Evolutionary conservation across 2,888 invertebrate genomes (phyloP).

Genomic region (Mellilla xanthometata): DNA sequence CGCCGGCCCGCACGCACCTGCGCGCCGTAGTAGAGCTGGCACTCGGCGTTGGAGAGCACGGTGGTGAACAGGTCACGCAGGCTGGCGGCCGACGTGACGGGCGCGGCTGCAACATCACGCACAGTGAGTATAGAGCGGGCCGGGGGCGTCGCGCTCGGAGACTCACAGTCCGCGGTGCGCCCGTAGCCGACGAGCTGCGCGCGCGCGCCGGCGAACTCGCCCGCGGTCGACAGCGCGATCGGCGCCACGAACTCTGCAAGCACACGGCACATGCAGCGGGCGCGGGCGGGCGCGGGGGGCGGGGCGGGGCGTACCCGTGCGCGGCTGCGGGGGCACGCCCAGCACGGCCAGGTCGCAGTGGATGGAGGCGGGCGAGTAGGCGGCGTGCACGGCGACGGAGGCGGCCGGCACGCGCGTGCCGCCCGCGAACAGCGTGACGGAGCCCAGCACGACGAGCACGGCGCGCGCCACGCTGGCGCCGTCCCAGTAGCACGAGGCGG

Average conservation of each 20-base stretch:
- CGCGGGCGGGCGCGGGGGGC: constrained; percentile 27
- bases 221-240: constrained; percentile 34
- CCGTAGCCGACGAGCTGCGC: constrained; percentile 45
- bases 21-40: constrained; percentile 10
- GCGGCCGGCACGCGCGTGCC: constrained; percentile 38
- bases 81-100: constrained; percentile 34
- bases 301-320: constrained; percentile 38
- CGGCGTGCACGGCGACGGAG: constrained; percentile 34
- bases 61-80: constrained; percentile 57
- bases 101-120: constrained; percentile 23
- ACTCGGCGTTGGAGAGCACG: constrained; percentile 34
- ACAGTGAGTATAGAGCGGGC: background rate
- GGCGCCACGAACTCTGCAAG: constrained; percentile 32
- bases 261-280: constrained; percentile 29
- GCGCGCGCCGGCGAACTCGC: constrained; percentile 27
- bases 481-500: constrained; percentile 51
- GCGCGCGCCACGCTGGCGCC: constrained; percentile 26
- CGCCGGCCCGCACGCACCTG: no score
- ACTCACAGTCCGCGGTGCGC: constrained; percentile 40
- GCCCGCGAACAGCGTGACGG: constrained; percentile 39
- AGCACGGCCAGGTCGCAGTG: constrained; percentile 47
- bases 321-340: constrained; percentile 18
- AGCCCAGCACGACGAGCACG: constrained; percentile 39
- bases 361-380: constrained; percentile 30
- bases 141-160: no score